Evolutionary conservation across 2,113 vertebrate genomes (phyloP).

Genomic region (Nipponia nippon): DNA sequence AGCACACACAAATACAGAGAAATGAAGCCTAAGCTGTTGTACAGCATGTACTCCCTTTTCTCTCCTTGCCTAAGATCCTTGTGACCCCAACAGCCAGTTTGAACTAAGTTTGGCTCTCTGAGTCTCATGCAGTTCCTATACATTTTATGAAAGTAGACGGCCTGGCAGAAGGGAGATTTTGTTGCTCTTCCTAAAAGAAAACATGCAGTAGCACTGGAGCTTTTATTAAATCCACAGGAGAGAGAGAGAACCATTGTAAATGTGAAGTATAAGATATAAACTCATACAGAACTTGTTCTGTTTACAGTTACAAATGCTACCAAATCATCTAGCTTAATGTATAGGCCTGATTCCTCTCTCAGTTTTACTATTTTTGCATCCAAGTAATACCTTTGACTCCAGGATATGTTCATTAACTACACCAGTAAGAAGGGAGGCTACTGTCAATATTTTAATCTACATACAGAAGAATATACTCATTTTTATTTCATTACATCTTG

Average conservation of each 20-base stretch:
- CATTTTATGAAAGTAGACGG: neutral
- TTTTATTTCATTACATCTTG: neutral
- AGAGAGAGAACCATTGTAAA: neutral
- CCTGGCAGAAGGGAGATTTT: neutral
- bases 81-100: neutral
- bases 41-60: neutral
- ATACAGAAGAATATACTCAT: neutral
- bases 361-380: neutral
- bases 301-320: neutral
- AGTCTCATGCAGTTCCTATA: neutral
- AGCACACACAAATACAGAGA: neutral
- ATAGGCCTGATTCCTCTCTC: neutral
- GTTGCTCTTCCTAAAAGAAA: neutral
- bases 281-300: neutral
- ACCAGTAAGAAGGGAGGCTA: neutral
- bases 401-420: neutral
- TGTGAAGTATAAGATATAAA: neutral
- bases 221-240: neutral
- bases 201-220: fast-evolving
- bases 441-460: neutral
- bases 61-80: neutral
- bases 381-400: neutral
- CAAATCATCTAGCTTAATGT: neutral
- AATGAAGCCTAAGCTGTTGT: neutral
- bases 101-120: neutral